phyloP scores from a whole-genome alignment of 2,797 vertebrate genomes.

The Anomalospiza imberbis region DNA sequence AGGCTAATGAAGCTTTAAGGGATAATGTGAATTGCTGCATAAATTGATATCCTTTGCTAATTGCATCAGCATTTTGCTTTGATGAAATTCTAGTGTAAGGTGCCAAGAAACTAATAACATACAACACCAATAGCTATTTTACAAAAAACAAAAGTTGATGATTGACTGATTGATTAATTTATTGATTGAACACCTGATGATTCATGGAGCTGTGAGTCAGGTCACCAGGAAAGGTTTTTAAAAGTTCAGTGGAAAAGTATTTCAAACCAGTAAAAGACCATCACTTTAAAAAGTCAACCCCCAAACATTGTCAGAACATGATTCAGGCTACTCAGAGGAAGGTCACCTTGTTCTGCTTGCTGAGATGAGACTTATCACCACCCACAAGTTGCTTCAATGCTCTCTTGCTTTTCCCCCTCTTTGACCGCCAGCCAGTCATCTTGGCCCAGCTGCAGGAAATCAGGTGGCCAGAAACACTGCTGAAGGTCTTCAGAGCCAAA shows the following conservation, averaged over 20 bases:
- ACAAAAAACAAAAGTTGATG: background rate
- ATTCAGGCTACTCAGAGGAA: background rate
- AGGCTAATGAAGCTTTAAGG: conserved; percentile 58
- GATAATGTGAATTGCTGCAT: conserved; percentile 41
- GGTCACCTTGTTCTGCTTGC: background rate
- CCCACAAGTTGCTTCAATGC: background rate
- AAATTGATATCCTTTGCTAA: conserved; percentile 62
- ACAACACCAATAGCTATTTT: conserved; percentile 5
- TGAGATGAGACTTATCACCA: background rate
- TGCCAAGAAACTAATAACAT: conserved; percentile 43
- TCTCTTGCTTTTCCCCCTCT: background rate
- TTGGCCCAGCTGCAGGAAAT: background rate
- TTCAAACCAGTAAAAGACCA: background rate
- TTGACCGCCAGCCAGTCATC: background rate
- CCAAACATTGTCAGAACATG: background rate
- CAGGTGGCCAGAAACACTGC: background rate
- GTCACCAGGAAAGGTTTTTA: background rate
- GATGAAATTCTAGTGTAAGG: background rate
- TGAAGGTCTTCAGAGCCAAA: background rate
- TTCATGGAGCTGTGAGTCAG: background rate
- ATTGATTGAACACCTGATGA: background rate
- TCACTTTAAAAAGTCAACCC: background rate
- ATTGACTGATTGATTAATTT: conserved; percentile 17
- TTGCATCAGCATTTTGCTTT: conserved; percentile 55
- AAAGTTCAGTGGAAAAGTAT: background rate